These are phyloP conservation scores for Pao palembangensis DNA, from an alignment of 2,113 vertebrate genomes.

Conservation along the genomic window DNA sequence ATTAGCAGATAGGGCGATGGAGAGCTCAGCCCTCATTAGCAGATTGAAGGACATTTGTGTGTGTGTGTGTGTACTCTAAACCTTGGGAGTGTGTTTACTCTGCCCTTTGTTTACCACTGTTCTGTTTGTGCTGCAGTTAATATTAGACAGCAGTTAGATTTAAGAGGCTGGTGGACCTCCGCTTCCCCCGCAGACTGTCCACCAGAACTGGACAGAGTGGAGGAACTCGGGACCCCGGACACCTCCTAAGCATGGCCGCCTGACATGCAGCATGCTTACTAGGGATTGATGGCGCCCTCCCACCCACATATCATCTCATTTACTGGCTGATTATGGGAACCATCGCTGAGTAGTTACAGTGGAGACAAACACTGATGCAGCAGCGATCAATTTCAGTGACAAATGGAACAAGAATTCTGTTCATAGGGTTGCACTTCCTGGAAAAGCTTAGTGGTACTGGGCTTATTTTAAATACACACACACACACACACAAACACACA, in stretches of 20 bases:
- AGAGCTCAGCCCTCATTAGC: conserved; percentile 14
- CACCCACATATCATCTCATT: conserved; percentile 25
- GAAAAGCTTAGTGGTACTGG: too few relatives aligned
- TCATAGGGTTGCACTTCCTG: too few relatives aligned
- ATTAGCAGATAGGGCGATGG: conserved; percentile 11
- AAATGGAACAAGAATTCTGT: conserved; percentile 35
- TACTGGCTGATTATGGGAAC: conserved; percentile 40
- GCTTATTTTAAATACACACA: too few relatives aligned
- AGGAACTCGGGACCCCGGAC: conserved; percentile 24
- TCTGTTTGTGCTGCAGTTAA: conserved; percentile 68
- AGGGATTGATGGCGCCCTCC: conserved; percentile 50
- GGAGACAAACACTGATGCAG: conserved; percentile 8
- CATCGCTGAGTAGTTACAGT: conserved; percentile 11
- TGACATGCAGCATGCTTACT: conserved; percentile 56
- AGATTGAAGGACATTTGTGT: conserved; percentile 3
- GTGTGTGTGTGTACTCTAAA: conserved; percentile 32
- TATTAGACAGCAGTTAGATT: conserved; percentile 63
- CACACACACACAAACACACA: too few relatives aligned
- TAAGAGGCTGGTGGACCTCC: conserved; percentile 33
- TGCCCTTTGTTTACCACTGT: conserved; percentile 61
- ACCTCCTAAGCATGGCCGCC: not conserved
- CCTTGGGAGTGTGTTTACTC: conserved; percentile 62
- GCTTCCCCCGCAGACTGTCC: conserved; percentile 28
- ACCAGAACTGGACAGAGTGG: conserved; percentile 16
- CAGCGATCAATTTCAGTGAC: conserved; percentile 27